Conservation (phyloP, 2,113 vertebrate genomes). For the Proteles cristata region DNA sequence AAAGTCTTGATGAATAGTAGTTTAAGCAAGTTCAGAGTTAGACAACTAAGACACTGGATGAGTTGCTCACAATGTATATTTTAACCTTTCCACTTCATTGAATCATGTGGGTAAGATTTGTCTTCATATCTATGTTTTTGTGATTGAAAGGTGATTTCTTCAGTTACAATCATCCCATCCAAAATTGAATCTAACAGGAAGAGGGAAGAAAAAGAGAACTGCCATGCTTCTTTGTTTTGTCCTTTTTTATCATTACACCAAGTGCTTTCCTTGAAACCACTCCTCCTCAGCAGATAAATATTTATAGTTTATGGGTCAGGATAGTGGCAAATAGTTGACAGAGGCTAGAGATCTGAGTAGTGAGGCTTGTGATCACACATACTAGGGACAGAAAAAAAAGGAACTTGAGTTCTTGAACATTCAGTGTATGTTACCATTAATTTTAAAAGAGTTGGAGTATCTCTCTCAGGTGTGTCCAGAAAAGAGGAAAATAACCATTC, state of each 20-base stretch:
- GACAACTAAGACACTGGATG: background rate
- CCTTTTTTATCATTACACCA: background rate
- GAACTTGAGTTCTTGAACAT: background rate
- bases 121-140: background rate
- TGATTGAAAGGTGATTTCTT: background rate
- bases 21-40: background rate
- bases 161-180: background rate
- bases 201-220: background rate
- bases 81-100: background rate
- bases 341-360: background rate
- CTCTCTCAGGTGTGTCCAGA: background rate
- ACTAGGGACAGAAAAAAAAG: background rate
- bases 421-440: background rate
- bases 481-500: background rate
- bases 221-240: background rate
- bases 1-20: background rate
- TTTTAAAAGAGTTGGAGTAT: background rate
- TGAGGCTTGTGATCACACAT: background rate
- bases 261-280: background rate
- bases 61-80: background rate
- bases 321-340: background rate
- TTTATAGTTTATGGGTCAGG: background rate
- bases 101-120: background rate
- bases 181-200: background rate
- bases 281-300: background rate